Evolutionary conservation across 2,888 invertebrate genomes (phyloP).

Genomic region (Megastigmus dorsalis): DNA sequence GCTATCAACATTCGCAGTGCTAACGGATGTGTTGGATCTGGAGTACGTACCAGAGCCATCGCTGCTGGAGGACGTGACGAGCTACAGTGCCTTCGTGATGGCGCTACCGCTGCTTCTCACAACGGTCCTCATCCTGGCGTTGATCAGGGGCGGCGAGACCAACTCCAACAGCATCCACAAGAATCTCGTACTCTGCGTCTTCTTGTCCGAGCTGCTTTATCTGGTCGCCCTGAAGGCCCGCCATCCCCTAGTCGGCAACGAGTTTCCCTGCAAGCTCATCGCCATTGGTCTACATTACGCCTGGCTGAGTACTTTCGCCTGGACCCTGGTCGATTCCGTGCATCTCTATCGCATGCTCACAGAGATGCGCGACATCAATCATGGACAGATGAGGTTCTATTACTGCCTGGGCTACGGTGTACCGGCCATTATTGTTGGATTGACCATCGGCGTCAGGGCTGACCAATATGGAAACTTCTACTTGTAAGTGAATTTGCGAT

Average conservation of each 20-base stretch:
- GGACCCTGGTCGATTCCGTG: constrained; percentile 94
- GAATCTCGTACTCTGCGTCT: constrained; percentile 92
- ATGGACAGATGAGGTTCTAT: constrained; percentile 94
- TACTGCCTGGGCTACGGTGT: constrained; percentile 94
- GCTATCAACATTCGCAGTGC: constrained; percentile 91
- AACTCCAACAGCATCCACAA: constrained; percentile 96
- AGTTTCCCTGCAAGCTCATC: constrained; percentile 91
- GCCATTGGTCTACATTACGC: constrained; percentile 95
- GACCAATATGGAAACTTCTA: constrained; percentile 96
- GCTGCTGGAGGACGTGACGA: constrained; percentile 88
- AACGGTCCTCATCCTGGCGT: constrained; percentile 86
- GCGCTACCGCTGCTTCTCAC: constrained; percentile 87
- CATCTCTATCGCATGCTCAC: constrained; percentile 95
- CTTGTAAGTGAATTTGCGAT: constrained; percentile 87
- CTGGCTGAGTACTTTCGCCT: constrained; percentile 92
- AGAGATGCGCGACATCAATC: constrained; percentile 96
- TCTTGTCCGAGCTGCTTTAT: constrained; percentile 90
- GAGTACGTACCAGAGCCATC: constrained; percentile 94
- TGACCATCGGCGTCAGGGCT: constrained; percentile 93
- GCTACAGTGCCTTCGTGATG: constrained; percentile 91
- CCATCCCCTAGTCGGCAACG: constrained; percentile 86
- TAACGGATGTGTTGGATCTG: constrained; percentile 92
- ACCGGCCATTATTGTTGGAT: constrained; percentile 92
- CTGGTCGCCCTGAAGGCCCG: constrained; percentile 91
- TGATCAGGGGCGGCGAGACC: constrained; percentile 89